phyloP scores from a whole-genome alignment of 2,113 vertebrate genomes.

The Varanus salvator region DNA sequence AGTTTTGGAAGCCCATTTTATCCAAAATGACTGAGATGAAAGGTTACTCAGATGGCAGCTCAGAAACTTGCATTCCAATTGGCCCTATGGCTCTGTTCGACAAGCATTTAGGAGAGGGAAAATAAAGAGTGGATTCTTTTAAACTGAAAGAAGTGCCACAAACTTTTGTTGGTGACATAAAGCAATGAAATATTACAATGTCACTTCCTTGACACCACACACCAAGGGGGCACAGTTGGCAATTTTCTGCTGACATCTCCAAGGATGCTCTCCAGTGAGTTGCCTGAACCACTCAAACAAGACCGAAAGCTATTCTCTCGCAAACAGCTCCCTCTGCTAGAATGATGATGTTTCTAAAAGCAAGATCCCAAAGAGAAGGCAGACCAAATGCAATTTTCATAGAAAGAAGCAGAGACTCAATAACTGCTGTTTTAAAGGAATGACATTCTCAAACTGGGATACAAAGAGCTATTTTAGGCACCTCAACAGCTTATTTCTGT shows the following conservation, averaged over 20 bases:
- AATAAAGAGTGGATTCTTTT: conserved; percentile 26
- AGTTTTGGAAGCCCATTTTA: neutral
- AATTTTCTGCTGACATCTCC: conserved; percentile 12
- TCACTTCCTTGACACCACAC: neutral
- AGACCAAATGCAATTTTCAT: neutral
- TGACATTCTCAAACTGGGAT: neutral
- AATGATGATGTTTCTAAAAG: conserved; percentile 1
- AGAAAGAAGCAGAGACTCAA: neutral
- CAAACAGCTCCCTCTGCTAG: neutral
- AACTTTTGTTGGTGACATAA: conserved; percentile 15
- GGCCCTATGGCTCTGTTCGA: neutral
- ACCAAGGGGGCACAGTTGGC: neutral
- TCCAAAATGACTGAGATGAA: neutral
- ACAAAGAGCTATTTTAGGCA: neutral
- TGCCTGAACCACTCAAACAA: conserved; percentile 24
- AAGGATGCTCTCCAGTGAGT: conserved; percentile 32
- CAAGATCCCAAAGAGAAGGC: neutral
- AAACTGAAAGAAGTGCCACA: neutral
- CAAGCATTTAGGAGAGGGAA: conserved; percentile 20
- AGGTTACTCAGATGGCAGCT: neutral
- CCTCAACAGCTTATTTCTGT: neutral
- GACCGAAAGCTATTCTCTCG: neutral
- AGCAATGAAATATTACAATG: conserved; percentile 11
- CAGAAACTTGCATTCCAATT: neutral
- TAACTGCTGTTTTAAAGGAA: neutral